phyloP scores from a whole-genome alignment of 1,140 invertebrate genomes.

The Phortica variegata region DNA sequence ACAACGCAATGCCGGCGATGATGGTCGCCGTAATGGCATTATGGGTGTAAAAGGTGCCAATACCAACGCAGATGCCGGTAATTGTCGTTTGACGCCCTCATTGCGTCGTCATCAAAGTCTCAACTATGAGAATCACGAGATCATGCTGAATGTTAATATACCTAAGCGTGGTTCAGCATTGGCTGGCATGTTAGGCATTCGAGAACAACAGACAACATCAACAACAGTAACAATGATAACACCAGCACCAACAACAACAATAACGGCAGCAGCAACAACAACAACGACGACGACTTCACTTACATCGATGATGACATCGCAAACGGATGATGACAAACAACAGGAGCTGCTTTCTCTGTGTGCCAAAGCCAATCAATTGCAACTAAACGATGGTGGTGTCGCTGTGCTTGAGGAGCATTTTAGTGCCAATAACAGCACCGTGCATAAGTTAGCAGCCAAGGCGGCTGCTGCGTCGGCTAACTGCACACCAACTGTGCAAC shows the following conservation, averaged over 20 bases:
- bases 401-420: too few relatives aligned
- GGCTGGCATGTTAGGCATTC: slow-evolving; percentile 7
- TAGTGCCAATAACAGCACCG: too few relatives aligned
- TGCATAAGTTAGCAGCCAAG: not conserved
- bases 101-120: slow-evolving; percentile 47
- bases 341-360: slow-evolving; percentile 33
- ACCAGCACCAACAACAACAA: too few relatives aligned
- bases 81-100: not conserved
- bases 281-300: not conserved
- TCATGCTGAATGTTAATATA: slow-evolving; percentile 25
- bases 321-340: slow-evolving; percentile 44
- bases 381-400: slow-evolving; percentile 15
- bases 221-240: slow-evolving; percentile 7
- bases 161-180: slow-evolving; percentile 15
- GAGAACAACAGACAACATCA: slow-evolving; percentile 20
- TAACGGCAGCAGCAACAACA: not conserved
- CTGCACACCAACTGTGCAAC: not conserved
- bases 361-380: slow-evolving; percentile 33
- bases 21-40: slow-evolving; percentile 51
- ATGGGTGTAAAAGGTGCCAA: slow-evolving; percentile 24
- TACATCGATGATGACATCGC: slow-evolving; percentile 7
- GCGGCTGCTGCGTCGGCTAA: not conserved
- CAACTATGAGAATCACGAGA: slow-evolving; percentile 55
- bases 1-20: slow-evolving; percentile 40
- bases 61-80: not conserved